These are phyloP conservation scores for Dicaeum eximium DNA, from an alignment of 2,113 vertebrate species.

Conservation along the genomic window DNA sequence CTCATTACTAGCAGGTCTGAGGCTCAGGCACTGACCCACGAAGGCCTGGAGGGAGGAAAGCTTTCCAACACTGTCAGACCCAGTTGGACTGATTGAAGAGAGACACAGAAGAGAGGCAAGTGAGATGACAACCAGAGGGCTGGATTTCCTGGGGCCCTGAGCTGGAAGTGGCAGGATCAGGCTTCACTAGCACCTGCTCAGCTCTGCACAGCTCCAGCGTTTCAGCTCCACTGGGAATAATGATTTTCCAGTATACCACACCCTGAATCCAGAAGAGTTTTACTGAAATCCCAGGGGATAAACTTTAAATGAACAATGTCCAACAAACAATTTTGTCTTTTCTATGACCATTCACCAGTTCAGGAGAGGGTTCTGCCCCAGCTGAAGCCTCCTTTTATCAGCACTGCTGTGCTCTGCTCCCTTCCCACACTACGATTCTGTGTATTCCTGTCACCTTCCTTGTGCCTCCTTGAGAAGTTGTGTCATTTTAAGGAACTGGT, in stretches of 20 bases:
- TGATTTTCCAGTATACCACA: background rate
- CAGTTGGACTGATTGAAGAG: background rate
- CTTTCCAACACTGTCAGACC: background rate
- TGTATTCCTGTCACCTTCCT: background rate
- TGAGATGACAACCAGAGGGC: background rate
- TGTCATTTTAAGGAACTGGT: background rate
- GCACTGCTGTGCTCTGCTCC: background rate
- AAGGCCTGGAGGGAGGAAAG: slow-evolving; percentile 11
- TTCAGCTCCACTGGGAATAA: background rate
- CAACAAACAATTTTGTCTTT: background rate
- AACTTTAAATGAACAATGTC: rapidly evolving
- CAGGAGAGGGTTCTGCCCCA: background rate
- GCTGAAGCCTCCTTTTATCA: background rate
- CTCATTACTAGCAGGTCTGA: slow-evolving; percentile 21
- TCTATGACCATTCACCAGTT: background rate
- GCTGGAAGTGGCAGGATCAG: background rate
- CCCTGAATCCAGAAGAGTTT: background rate
- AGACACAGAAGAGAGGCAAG: background rate
- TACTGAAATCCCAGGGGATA: background rate
- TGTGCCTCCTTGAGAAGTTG: background rate
- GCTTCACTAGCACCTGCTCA: background rate
- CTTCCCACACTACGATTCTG: background rate
- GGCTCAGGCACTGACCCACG: background rate
- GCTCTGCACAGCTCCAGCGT: background rate
- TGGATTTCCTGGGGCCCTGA: background rate